Percentiles rank a stretch among this genome's conserved stretches.
These are phyloP conservation scores for Meles meles DNA, from an alignment of 2,113 vertebrate genomes.

Conservation along the genomic window DNA sequence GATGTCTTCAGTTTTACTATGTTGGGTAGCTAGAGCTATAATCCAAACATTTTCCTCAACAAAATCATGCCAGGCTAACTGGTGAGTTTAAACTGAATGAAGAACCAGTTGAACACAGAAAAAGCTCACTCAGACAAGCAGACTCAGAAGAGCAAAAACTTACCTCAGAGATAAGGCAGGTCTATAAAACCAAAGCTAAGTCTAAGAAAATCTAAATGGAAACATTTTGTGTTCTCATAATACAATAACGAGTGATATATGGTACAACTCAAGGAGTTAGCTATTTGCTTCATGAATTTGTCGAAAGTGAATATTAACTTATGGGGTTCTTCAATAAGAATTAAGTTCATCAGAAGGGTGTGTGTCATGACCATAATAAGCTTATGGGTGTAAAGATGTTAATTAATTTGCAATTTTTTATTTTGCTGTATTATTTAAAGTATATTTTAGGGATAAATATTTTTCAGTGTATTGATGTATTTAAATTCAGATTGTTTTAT, in stretches of 20 bases:
- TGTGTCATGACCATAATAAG: conserved; percentile 54
- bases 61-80: neutral
- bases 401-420: conserved; percentile 29
- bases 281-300: conserved; percentile 6
- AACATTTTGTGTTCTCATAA: neutral
- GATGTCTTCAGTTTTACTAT: neutral
- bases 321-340: neutral
- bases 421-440: conserved; percentile 50
- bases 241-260: rapidly evolving
- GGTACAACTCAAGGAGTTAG: neutral
- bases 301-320: neutral
- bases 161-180: neutral
- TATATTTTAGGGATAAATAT: conserved; percentile 62
- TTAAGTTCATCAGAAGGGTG: neutral
- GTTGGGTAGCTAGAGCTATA: neutral
- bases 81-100: neutral
- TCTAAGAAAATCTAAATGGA: neutral
- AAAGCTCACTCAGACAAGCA: neutral
- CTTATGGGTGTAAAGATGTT: conserved; percentile 51
- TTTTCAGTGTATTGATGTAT: conserved; percentile 64
- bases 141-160: neutral
- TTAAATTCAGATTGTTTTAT: conserved; percentile 61
- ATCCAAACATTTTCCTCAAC: neutral
- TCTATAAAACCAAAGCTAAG: neutral
- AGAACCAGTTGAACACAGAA: neutral